These are phyloP conservation scores for Panurus biarmicus DNA, from an alignment of 2,113 vertebrate species.

Conservation along the genomic window DNA sequence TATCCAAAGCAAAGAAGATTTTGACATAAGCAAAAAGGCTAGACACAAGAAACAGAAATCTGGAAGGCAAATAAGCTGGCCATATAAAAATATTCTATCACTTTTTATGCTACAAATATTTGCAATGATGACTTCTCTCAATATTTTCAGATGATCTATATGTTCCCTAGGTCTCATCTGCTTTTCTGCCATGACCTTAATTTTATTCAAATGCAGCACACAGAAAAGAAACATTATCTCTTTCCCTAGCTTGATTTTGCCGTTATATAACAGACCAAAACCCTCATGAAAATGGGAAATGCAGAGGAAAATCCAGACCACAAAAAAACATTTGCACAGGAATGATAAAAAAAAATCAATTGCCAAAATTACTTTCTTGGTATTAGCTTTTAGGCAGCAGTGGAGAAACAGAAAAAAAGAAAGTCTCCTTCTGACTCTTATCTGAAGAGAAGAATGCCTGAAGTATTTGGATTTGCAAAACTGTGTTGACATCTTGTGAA, in stretches of 20 bases:
- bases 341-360: neutral
- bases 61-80: neutral
- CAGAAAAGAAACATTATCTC: neutral
- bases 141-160: neutral
- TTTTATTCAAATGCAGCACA: neutral
- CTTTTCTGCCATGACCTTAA: neutral
- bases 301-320: neutral
- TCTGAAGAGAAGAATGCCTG: neutral
- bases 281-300: conserved; percentile 27
- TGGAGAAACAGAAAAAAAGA: neutral
- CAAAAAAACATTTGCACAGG: neutral
- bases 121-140: neutral
- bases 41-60: neutral
- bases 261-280: conserved; percentile 56
- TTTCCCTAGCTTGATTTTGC: conserved; percentile 34
- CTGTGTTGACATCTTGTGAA: neutral
- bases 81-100: neutral
- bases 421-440: neutral
- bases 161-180: neutral
- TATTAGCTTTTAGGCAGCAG: neutral
- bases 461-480: neutral
- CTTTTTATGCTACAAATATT: neutral
- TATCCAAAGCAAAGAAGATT: neutral
- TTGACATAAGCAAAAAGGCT: neutral
- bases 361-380: neutral